A percentile compares a stretch with the other conserved stretches of the same genome.
These are phyloP conservation scores for Sycobia sp. DNA, from an alignment of 1,140 invertebrate genomes.

Conservation along the genomic window DNA sequence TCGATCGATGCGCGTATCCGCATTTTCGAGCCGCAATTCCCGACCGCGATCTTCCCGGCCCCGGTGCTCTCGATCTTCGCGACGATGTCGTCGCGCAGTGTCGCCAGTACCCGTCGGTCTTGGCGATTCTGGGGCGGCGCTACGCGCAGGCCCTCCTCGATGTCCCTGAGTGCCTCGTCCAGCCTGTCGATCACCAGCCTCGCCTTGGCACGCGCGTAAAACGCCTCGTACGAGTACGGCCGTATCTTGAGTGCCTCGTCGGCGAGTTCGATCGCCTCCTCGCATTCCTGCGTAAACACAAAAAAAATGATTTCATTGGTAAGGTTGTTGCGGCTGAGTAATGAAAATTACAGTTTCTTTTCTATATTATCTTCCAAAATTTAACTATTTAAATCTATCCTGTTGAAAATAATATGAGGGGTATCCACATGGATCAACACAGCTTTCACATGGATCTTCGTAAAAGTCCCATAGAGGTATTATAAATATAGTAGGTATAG, in stretches of 20 bases:
- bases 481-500: too few species aligned
- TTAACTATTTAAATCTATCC: too few species aligned
- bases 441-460: too few species aligned
- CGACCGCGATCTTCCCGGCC: constrained; percentile 43
- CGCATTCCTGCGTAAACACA: constrained; percentile 70
- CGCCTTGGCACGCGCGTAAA: constrained; percentile 87
- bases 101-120: constrained; percentile 69
- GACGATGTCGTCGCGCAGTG: constrained; percentile 71
- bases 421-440: too few species aligned
- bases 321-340: too few species aligned
- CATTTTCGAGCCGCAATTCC: constrained; percentile 35
- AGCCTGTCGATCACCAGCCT: constrained; percentile 72
- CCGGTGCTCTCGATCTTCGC: constrained; percentile 52
- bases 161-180: constrained; percentile 69
- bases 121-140: constrained; percentile 71
- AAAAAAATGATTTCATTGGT: constrained; percentile 3
- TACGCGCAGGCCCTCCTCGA: constrained; percentile 71
- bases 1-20: constrained; percentile 59
- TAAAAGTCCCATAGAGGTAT: too few species aligned
- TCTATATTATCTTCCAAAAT: too few species aligned
- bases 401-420: too few species aligned
- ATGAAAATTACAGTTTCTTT: too few species aligned
- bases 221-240: constrained; percentile 89
- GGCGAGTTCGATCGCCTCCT: constrained; percentile 85
- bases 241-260: constrained; percentile 82